Conservation (phyloP, 2,113 vertebrate genomes). For the Pyrgilauda ruficollis region DNA sequence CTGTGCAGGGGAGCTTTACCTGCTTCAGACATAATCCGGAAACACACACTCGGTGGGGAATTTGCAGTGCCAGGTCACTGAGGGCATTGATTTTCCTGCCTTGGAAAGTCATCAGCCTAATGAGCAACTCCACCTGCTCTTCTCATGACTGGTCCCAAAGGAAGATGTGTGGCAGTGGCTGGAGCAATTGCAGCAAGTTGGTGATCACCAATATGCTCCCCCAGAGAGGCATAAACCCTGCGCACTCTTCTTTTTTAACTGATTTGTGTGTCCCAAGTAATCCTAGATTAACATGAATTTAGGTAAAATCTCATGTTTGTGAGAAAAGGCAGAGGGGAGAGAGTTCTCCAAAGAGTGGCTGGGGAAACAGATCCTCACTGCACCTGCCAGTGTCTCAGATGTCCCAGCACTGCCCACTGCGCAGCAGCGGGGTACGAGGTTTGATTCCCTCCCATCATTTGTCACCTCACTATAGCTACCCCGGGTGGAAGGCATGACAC, state of each 20-base stretch:
- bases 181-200: background rate
- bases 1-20: slow-evolving; percentile 27
- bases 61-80: slow-evolving; percentile 34
- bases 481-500: rapidly evolving
- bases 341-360: background rate
- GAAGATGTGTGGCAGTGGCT: rapidly evolving
- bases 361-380: background rate
- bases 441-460: background rate
- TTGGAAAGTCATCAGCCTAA: background rate
- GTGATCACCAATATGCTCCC: background rate
- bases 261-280: background rate
- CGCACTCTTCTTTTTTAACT: background rate
- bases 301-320: background rate
- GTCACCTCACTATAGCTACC: background rate
- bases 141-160: background rate
- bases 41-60: background rate
- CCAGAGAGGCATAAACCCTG: rapidly evolving
- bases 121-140: background rate
- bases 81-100: slow-evolving; percentile 8
- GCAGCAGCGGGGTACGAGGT: background rate
- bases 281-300: background rate
- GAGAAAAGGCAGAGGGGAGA: background rate
- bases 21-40: slow-evolving; percentile 53
- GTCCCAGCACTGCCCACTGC: background rate
- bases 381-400: rapidly evolving